Percentiles rank a stretch among this genome's conserved stretches.
Evolutionary conservation across 37 sponge, comb jelly and placozoan species (phyloP).

Genomic region (Agelas oroides): DNA sequence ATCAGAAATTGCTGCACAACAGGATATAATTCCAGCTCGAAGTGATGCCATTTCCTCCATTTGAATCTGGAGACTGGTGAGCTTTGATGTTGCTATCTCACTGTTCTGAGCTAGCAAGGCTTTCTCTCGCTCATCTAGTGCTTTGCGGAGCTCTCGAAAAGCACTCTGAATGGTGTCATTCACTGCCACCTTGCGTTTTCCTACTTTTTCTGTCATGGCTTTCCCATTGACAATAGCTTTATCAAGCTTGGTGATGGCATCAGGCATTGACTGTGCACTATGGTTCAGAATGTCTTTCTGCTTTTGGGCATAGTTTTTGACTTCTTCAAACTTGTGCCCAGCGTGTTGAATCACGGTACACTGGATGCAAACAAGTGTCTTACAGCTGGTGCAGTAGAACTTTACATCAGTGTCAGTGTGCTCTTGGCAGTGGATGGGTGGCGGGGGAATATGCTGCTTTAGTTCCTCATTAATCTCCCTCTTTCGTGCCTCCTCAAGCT

Average conservation of each 20-base stretch:
- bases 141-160: not conserved
- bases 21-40: not conserved
- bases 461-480: not conserved
- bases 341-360: constrained; percentile 23
- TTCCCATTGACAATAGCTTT: constrained; percentile 3
- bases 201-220: not conserved
- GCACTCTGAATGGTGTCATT: not conserved
- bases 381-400: constrained; percentile 36
- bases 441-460: not conserved
- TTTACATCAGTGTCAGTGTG: not conserved
- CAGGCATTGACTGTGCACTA: not conserved
- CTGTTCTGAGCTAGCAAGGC: not conserved
- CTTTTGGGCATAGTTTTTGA: constrained; percentile 1
- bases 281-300: not conserved
- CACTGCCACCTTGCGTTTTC: not conserved
- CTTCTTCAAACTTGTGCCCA: not conserved
- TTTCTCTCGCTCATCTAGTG: constrained; percentile 18
- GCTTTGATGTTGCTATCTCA: not conserved
- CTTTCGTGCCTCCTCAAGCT: not conserved
- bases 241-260: constrained; percentile 29
- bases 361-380: not conserved
- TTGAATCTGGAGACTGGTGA: not conserved
- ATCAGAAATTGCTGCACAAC: not conserved
- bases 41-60: constrained; percentile 23
- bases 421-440: not conserved